Base-by-base conservation (phyloP, 2,888 invertebrate species). In the Tillus elongatus region DNA sequence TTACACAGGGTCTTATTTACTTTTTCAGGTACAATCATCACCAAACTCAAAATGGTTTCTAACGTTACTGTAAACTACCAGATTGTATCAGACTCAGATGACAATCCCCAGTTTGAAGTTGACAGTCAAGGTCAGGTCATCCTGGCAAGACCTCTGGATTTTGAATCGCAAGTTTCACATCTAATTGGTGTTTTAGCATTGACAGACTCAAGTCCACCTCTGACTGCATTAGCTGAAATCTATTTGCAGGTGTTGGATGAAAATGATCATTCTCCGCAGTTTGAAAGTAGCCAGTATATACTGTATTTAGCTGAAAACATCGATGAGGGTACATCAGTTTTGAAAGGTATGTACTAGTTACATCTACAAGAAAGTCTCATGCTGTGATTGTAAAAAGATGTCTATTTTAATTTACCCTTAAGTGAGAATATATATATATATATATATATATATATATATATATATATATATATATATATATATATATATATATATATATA, bases 201-300 rank as follows among this genome's bases (percentile, higher is more conserved):
- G 58, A 83, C 82, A 0, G 73, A 76, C 47, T 74, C 78, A 6
- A 80, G 77, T 47, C 85, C 85, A 9, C 74, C 83, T 2, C 61
- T 84, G 15, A 82, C 79, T 12, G 75, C 77, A 6, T 68, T 83
- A 49, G 74, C 79, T 11, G 75, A 78, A 63, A 78, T 92, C 41
- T 71, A 75, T 3, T 69, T 93, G 37, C 81, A 84, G 65, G 82
- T 93, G 40, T 72, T 85, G 44, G 93, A 93, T 63, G 84, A 85
- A 47, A 93, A 95, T 64, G 92, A 93, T 64, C 87, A 91, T 64
- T 75, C 79, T 34, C 93, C 93, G 1, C 70, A 74, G 47, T 92
- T 93, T 64, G 88, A 91, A 63, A 86, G 84, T 54, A 78, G 75
- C 56, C 80, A 82, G 1, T 93, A 92, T 66, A 73, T 75, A 38